These are phyloP conservation scores for Fopius arisanus DNA, from an alignment of 1,140 invertebrate genomes.

Conservation along the genomic window DNA sequence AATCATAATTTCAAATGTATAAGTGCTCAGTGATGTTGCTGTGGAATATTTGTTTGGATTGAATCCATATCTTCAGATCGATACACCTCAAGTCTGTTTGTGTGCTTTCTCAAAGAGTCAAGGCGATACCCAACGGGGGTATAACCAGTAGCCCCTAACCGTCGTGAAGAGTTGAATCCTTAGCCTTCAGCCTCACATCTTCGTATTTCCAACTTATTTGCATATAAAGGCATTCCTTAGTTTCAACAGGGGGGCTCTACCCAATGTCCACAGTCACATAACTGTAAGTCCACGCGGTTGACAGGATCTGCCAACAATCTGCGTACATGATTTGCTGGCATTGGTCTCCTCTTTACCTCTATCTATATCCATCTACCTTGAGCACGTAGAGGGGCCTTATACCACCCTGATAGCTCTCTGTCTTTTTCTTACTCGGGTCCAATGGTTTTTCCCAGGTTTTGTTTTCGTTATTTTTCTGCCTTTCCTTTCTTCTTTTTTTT, in stretches of 20 bases:
- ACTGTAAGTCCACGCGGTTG: conserved; percentile 60
- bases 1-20: conserved; percentile 50
- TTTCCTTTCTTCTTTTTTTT: background rate
- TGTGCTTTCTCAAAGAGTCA: background rate
- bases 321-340: conserved; percentile 58
- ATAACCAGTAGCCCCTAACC: conserved; percentile 8
- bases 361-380: conserved; percentile 34
- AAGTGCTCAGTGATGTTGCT: background rate
- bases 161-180: background rate
- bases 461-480: background rate
- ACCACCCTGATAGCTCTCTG: conserved; percentile 20
- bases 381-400: conserved; percentile 22
- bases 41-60: conserved; percentile 18
- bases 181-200: conserved; percentile 39
- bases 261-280: conserved; percentile 48
- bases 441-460: background rate
- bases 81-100: conserved; percentile 34
- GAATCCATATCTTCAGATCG: conserved; percentile 58
- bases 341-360: conserved; percentile 40
- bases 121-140: background rate
- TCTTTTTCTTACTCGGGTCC: background rate
- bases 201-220: conserved; percentile 55
- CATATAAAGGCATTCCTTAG: conserved; percentile 65
- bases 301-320: conserved; percentile 64
- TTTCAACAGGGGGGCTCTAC: conserved; percentile 48